A percentile compares a stretch with the other conserved stretches of the same genome.
phyloP scores from a whole-genome alignment of 92 coral and sea anemone species.

The Actinernus sp. region DNA sequence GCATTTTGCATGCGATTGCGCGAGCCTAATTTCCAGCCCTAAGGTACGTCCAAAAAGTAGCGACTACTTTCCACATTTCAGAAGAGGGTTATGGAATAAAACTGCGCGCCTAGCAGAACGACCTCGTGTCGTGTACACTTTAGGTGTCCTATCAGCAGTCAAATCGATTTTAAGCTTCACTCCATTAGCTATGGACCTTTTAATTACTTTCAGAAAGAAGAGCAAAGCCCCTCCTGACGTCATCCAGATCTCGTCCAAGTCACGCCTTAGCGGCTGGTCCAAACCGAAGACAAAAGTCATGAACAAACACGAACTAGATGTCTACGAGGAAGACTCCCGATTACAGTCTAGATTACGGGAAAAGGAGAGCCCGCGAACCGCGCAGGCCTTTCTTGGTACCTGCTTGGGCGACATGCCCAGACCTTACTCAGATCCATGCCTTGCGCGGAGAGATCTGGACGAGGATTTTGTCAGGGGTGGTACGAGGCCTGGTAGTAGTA shows the following conservation, averaged over 20 bases:
- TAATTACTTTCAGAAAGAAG: conserved; percentile 60
- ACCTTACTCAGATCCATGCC: conserved; percentile 88
- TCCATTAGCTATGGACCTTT: background rate
- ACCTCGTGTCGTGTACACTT: too few relatives aligned
- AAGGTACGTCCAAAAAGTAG: too few relatives aligned
- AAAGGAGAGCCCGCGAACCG: conserved; percentile 12
- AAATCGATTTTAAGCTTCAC: too few relatives aligned
- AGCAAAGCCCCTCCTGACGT: conserved; percentile 83
- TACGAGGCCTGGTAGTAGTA: conserved; percentile 33
- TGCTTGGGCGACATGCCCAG: conserved; percentile 57
- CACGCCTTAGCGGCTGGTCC: conserved; percentile 82
- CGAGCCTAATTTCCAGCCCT: too few relatives aligned
- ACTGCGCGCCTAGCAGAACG: too few relatives aligned
- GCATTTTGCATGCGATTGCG: too few relatives aligned
- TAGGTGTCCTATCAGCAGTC: too few relatives aligned
- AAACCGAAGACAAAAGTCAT: conserved; percentile 36
- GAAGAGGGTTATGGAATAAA: too few relatives aligned
- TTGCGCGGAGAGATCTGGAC: conserved; percentile 54
- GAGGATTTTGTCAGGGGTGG: conserved; percentile 42
- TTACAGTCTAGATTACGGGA: conserved; percentile 17
- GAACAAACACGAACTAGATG: conserved; percentile 36
- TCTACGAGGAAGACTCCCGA: conserved; percentile 9
- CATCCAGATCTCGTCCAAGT: conserved; percentile 88
- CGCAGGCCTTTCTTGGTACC: conserved; percentile 18
- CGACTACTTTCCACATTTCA: too few relatives aligned